Conservation (phyloP, 1,140 invertebrate species). For the Cryptotermes secundus region DNA sequence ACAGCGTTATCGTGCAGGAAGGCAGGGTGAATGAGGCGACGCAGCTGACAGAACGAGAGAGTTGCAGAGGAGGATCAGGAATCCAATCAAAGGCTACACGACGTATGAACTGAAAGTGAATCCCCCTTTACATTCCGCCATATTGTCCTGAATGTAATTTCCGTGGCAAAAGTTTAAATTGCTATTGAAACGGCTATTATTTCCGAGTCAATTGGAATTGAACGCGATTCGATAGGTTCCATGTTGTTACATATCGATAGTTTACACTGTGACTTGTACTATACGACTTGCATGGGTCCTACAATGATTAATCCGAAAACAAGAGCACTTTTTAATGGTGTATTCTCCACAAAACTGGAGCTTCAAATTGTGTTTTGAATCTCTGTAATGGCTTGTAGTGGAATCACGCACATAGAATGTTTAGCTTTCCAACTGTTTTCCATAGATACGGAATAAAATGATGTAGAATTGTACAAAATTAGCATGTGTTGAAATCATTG, state of each 20-base stretch:
- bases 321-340: background rate
- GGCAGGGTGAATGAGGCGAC: background rate
- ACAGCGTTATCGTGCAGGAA: background rate
- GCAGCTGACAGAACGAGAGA: background rate
- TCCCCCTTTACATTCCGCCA: background rate
- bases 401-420: background rate
- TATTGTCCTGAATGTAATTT: background rate
- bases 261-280: background rate
- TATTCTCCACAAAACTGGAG: background rate
- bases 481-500: background rate
- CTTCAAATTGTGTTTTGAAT: background rate
- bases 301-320: background rate
- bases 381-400: slow-evolving; percentile 4
- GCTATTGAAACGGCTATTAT: slow-evolving; percentile 4
- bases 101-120: background rate
- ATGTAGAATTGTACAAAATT: background rate
- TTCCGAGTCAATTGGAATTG: slow-evolving; percentile 4
- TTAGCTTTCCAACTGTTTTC: background rate
- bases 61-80: background rate
- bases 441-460: background rate
- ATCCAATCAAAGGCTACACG: background rate
- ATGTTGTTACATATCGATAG: background rate
- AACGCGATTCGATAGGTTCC: background rate
- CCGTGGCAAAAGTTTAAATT: slow-evolving; percentile 16
- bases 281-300: background rate